Conservation (phyloP, 2,888 invertebrate genomes). For the Caradrina clavipalpis region DNA sequence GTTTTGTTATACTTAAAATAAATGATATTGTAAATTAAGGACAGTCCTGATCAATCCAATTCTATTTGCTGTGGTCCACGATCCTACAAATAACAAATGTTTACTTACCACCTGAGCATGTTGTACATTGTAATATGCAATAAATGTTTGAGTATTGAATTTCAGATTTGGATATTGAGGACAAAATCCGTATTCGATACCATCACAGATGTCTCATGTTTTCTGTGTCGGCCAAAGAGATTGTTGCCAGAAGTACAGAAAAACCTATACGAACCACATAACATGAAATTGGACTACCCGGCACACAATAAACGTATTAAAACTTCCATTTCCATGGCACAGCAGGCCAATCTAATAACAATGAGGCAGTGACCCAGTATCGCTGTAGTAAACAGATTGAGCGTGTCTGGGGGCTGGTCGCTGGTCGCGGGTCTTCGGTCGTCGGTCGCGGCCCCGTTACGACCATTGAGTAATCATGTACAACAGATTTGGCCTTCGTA, state of each 20-base stretch:
- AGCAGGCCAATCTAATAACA: constrained; percentile 29
- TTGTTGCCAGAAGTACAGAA: background rate
- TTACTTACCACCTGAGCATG: no score
- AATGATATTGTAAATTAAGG: no score
- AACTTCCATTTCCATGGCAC: constrained; percentile 30
- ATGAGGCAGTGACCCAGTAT: constrained; percentile 46
- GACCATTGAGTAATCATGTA: constrained; percentile 49
- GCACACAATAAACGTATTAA: constrained; percentile 30
- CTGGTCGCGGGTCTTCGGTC: constrained; percentile 13
- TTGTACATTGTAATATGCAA: no score
- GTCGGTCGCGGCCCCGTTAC: constrained; percentile 42
- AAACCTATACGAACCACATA: background rate
- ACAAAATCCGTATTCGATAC: no score
- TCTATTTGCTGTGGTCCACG: no score
- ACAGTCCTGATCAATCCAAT: no score
- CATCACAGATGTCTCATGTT: background rate
- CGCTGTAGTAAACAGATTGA: constrained; percentile 32
- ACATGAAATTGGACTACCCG: constrained; percentile 17
- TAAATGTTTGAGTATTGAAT: no score
- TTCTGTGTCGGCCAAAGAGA: background rate
- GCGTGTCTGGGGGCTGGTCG: constrained; percentile 44
- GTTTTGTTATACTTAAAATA: no score
- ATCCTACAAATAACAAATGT: no score
- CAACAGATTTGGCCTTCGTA: constrained; percentile 60
- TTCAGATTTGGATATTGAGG: no score